Evolutionary conservation across 2,888 invertebrate genomes (phyloP).

Genomic region (Elegia similella): DNA sequence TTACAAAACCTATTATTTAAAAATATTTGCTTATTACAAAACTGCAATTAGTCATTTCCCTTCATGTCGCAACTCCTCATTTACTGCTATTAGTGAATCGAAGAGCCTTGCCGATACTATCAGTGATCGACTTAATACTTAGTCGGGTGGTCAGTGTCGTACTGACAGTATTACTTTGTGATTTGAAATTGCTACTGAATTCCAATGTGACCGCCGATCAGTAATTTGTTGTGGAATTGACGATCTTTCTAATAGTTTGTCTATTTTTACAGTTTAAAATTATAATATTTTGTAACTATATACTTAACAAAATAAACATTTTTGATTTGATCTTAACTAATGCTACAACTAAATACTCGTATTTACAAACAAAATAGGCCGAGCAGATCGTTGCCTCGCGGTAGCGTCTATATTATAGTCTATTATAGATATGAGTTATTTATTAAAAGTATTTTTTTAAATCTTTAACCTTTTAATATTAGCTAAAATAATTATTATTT

Average conservation of each 20-base stretch:
- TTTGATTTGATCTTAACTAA: too few species aligned
- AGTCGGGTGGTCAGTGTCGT: not conserved
- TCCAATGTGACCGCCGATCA: not conserved
- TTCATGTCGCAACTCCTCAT: not conserved
- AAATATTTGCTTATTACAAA: not conserved
- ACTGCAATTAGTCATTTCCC: not conserved
- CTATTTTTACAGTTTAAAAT: too few species aligned
- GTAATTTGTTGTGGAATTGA: not conserved
- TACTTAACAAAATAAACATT: too few species aligned
- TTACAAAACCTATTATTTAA: slow-evolving; percentile 5
- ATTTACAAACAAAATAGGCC: too few species aligned
- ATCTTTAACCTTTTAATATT: too few species aligned
- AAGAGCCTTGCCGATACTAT: not conserved
- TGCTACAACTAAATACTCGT: too few species aligned
- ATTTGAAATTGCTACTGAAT: not conserved
- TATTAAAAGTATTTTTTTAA: too few species aligned
- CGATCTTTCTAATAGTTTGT: not conserved
- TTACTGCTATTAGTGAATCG: not conserved
- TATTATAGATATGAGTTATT: too few species aligned
- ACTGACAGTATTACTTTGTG: not conserved
- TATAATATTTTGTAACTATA: too few species aligned
- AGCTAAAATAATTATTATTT: too few species aligned
- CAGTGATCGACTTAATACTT: not conserved
- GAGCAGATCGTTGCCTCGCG: too few species aligned
- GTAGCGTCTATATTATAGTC: too few species aligned